These are phyloP conservation scores for Allygus modestus DNA, from an alignment of 2,888 invertebrate genomes.

Conservation along the genomic window DNA sequence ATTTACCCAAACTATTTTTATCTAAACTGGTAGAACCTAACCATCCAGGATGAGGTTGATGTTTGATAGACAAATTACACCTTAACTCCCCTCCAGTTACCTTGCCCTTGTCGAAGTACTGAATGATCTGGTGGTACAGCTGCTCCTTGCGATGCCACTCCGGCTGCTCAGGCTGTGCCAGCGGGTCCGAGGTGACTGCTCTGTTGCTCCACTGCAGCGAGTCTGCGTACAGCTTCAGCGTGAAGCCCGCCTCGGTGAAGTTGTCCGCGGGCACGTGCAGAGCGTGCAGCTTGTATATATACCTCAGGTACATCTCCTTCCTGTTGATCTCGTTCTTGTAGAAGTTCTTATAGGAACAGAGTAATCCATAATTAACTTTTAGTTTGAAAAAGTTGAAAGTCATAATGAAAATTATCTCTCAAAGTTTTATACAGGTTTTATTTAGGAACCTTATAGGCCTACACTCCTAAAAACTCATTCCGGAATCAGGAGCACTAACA, in stretches of 20 bases:
- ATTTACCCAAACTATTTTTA: too few relatives aligned
- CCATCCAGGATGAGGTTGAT: too few relatives aligned
- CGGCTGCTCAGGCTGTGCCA: slow-evolving; percentile 82
- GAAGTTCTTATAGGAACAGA: slow-evolving; percentile 86
- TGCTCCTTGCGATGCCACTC: slow-evolving; percentile 95
- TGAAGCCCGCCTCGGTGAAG: slow-evolving; percentile 96
- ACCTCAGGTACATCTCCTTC: slow-evolving; percentile 96
- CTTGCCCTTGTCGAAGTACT: slow-evolving; percentile 96
- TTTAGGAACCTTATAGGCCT: too few relatives aligned
- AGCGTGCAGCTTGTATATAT: slow-evolving; percentile 96
- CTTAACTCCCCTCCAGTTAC: slow-evolving; percentile 74
- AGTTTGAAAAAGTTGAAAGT: too few relatives aligned
- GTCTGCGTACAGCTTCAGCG: slow-evolving; percentile 95
- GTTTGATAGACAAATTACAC: too few relatives aligned
- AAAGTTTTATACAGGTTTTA: too few relatives aligned
- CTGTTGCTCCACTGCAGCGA: slow-evolving; percentile 86
- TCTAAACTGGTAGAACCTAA: too few relatives aligned
- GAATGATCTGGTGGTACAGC: slow-evolving; percentile 92
- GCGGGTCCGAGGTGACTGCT: slow-evolving; percentile 68
- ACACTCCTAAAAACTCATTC: too few relatives aligned
- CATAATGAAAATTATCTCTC: too few relatives aligned
- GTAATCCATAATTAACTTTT: too few relatives aligned
- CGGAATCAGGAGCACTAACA: too few relatives aligned
- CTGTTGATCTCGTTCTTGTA: slow-evolving; percentile 97
- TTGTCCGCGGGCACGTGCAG: slow-evolving; percentile 95